Base-by-base conservation (phyloP, 1,140 invertebrate species). In the Pinna nobilis region DNA sequence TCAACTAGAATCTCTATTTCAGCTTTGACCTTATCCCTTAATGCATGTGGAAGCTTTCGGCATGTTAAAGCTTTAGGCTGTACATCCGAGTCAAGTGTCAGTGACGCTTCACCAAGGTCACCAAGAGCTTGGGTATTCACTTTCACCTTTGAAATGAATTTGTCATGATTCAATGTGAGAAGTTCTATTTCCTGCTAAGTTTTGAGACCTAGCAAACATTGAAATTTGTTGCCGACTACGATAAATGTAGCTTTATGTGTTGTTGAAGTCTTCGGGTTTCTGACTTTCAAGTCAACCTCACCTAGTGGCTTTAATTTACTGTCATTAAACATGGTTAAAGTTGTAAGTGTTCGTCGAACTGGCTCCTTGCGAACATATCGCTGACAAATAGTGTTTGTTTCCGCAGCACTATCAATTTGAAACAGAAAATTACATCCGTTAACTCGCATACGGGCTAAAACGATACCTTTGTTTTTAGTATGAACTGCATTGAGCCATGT, bases 401-500 rank as follows among this genome's bases (percentile, higher is more conserved):
- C 68, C 4, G 68, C 59, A 9, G 9, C 57, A 51, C 68, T 61
- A 20, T 70, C 68, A n/a, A 70, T 15, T 23, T 70, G 61, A 35
- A 65, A 65, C 3, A 30, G 3, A 32, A 65, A 39, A 47, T 65
- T 44, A 1, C 23, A n/a, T 4, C 50, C 25, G 44, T 65, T 65
- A 2, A 65, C 61, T 23, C 33, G 30, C 44, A 65, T 49, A 4
- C 32, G 25, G 1, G 61, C 61, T 32, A 30, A 25, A 33, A 69
- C 30, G 13, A 61, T 18, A 5, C 1, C 37, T 25, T 61, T 61
- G 13, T 20, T n/a, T n/a, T 39, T 30, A 35, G 32, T 3, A 30
- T 30, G 41, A 1, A 81, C 80, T 39, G 73, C 61, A 18, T 39
- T 57, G 13, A 82, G 39, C 39, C 39, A 44, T 35, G 9, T 35